Evolutionary conservation across 2,888 invertebrate genomes (phyloP).

Genomic region (Quadroppia sp.): DNA sequence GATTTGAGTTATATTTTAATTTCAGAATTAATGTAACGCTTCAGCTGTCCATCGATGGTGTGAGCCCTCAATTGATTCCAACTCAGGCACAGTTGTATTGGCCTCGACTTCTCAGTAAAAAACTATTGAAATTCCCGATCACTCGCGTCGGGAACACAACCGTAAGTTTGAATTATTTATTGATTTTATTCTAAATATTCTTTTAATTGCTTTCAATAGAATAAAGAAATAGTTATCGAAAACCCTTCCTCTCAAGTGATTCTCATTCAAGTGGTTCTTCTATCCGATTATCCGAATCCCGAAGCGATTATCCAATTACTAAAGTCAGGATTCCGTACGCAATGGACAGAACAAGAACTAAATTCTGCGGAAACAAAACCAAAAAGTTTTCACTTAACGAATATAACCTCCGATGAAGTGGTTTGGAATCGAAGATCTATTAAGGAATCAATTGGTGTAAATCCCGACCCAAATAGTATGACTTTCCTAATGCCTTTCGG

Average conservation of each 20-base stretch:
- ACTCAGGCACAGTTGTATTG: conserved; percentile 65
- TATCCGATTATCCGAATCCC: conserved; percentile 65
- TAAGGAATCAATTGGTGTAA: conserved; percentile 53
- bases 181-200: neutral
- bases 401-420: conserved; percentile 3
- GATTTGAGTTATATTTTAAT: conserved; percentile 49
- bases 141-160: conserved; percentile 69
- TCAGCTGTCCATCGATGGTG: conserved; percentile 69
- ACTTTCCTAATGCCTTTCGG: conserved; percentile 62
- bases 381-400: conserved; percentile 32
- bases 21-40: conserved; percentile 66
- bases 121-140: conserved; percentile 63
- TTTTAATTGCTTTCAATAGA: conserved; percentile 46
- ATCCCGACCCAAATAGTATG: conserved; percentile 57
- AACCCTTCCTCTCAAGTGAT: conserved; percentile 69
- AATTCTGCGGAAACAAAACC: conserved; percentile 34
- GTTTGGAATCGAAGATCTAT: conserved; percentile 52
- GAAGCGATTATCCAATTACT: conserved; percentile 54
- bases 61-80: conserved; percentile 62
- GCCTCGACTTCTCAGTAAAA: conserved; percentile 59
- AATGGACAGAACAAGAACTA: conserved; percentile 40
- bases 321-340: conserved; percentile 41
- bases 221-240: conserved; percentile 63
- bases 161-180: conserved; percentile 51
- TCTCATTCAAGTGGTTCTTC: conserved; percentile 68